Conservation (phyloP, 2,888 invertebrate species). For the Drosophila flavopinicola region DNA sequence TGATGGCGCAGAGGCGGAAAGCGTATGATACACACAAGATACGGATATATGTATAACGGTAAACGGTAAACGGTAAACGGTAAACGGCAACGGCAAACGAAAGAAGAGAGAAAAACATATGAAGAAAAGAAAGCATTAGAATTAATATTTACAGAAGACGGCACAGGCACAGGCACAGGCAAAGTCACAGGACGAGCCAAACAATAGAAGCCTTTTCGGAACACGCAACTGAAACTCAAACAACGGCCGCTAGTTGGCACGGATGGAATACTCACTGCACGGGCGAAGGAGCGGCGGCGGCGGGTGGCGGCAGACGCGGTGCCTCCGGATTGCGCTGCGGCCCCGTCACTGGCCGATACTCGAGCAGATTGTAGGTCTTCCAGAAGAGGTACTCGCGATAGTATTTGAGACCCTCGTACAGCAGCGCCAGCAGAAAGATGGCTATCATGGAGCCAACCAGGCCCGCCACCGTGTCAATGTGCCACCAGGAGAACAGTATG, state of each 20-base stretch:
- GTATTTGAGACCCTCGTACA: conserved; percentile 94
- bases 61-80: conserved; percentile 58
- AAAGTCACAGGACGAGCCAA: conserved; percentile 3
- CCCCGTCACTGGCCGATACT: conserved; percentile 93
- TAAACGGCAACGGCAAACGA: conserved; percentile 55
- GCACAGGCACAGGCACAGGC: conserved; percentile 15
- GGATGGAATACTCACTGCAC: conserved; percentile 89
- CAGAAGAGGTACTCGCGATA: conserved; percentile 92
- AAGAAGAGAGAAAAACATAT: conserved; percentile 23
- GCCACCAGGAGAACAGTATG: conserved; percentile 93
- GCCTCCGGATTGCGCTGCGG: conserved; percentile 86
- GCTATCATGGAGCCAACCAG: conserved; percentile 95
- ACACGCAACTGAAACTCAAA: conserved; percentile 2
- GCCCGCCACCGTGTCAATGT: conserved; percentile 89
- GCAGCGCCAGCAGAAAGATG: conserved; percentile 95
- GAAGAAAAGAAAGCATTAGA: conserved; percentile 57
- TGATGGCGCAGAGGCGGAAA: conserved; percentile 43
- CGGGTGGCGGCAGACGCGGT: conserved; percentile 86
- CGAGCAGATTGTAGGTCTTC: conserved; percentile 93
- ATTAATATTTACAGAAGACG: conserved; percentile 44
- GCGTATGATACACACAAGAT: conserved; percentile 48
- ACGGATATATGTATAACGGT: conserved; percentile 44
- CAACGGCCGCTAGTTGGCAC: too few species aligned
- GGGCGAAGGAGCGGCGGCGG: conserved; percentile 85
- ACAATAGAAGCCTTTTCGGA: too few species aligned